Base-by-base conservation (phyloP, 1,140 invertebrate genomes). In the Drosophila mayri region DNA sequence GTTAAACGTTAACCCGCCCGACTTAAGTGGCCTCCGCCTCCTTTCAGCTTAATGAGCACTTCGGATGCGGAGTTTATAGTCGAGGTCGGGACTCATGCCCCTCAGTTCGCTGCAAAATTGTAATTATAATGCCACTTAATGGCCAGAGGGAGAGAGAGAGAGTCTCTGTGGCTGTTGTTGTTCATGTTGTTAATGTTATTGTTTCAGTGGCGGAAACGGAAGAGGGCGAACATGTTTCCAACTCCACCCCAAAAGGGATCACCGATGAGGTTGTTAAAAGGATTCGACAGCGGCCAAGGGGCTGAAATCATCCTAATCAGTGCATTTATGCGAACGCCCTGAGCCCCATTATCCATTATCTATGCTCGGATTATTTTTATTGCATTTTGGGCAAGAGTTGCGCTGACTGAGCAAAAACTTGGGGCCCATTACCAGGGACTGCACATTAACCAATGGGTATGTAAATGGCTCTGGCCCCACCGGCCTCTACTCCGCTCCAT, bases 91-190 rank as follows among this genome's bases (percentile, higher is more conserved):
- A 18, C 6, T 18, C 28, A 28, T 16, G 1, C 38, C 14, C 18
- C 18, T 43, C 59, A 35, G 35, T 75, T 67, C 44, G 47, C 28
- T 61, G 66, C 66, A 76, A 79, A 79, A 79, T 88, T 73, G 76
- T 90, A 90, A 88, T 88, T 88, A 88, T 88, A 85, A 90, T 85
- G 77, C 85, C 85, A 90, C 85, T 88, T 90, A 79, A 88, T 84
- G 84, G 73, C 66, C 25, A 25, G 4, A 25, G 25, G 5, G 25
- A 25, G 25, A 25, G 25, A 25, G 3, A 25, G 4, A 25, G 25
- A 25, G 61, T 52, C 54, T 66, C 61, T 76, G 63, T 41, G 50
- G 32, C 66, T 75, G 63, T 44, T 74, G 30, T 49, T 46, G 16
- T 58, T 30, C 28, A 7, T 30, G 30, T 49, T 46, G n/a, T 58